A percentile compares a stretch with the other conserved stretches of the same genome.
Conservation (phyloP, 1,140 invertebrate species). For the Pseudomyrmex concolor region DNA sequence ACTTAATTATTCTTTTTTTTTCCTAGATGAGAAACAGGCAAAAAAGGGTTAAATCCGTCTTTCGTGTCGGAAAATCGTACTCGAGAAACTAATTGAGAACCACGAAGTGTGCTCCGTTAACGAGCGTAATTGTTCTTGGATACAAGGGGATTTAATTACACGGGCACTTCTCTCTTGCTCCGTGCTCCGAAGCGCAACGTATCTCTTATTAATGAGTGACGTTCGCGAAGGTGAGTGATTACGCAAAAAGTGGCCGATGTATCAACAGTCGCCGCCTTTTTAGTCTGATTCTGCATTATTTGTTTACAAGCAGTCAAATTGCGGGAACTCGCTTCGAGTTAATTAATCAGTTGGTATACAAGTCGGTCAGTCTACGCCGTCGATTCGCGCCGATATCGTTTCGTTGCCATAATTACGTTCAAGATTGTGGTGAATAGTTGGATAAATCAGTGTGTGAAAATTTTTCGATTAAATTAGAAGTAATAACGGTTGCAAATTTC, state of each 20-base stretch:
- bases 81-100: conserved; percentile 47
- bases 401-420: conserved; percentile 10
- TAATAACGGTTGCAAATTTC: neutral
- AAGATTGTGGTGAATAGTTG: neutral
- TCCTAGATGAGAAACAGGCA: neutral
- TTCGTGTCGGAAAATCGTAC: conserved; percentile 13
- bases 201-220: conserved; percentile 64
- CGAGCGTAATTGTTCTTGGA: conserved; percentile 55
- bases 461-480: neutral
- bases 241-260: conserved; percentile 62
- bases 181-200: conserved; percentile 24
- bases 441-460: neutral
- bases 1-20: neutral
- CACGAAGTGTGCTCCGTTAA: conserved; percentile 49
- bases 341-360: conserved; percentile 48
- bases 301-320: conserved; percentile 61
- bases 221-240: conserved; percentile 61
- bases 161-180: conserved; percentile 25
- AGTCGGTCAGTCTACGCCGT: neutral
- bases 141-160: conserved; percentile 59
- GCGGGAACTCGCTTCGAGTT: conserved; percentile 19
- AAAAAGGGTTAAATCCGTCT: conserved; percentile 13
- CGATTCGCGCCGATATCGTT: conserved; percentile 45
- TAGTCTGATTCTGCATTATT: conserved; percentile 46
- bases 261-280: conserved; percentile 45